Evolutionary conservation across 2,797 vertebrate species (phyloP), one percentile per base, ranked within the genome.

Genomic region (Hybognathus amarus): DNA sequence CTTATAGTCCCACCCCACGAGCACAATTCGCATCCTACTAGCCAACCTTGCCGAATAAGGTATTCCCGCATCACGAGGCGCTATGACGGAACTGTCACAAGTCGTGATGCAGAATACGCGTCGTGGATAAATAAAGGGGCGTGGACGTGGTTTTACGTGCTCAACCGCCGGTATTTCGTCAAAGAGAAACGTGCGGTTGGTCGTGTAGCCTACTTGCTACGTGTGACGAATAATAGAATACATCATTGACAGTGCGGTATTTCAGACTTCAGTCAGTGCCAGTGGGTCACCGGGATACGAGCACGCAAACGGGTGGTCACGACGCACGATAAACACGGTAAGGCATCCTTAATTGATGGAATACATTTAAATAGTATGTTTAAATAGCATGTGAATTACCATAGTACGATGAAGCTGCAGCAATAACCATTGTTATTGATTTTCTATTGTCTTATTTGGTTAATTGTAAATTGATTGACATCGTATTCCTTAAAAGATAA

Each of bases 131-230:
- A 83, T 42, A 11, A 4, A 64, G 33, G n/a, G 54, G 79, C 63
- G 82, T 66, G 61, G 38, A 47, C 30, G 18, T 77, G 78, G 15
- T 74, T 75, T 27, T 33, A 90, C 81, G 88, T 87, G 22, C 30
- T 4, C 22, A 69, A 17, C 27, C 70, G 50, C 10, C 56, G 47
- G 74, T 73, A 20, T 70, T 77, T 85, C 80, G 76, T 82, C 85
- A 87, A 79, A 81, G 78, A 36, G 30, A 47, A 88, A 93, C 92
- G 92, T 94, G 91, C 91, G 73, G 56, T 30, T 90, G n/a, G 71
- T 79, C 91, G 83, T 88, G 90, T 85, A 20, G 18, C 2, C 50
- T 52, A 84, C 20, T 80, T 79, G 24, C 33, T 30, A 47, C 20
- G n/a, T 36, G 75, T 80, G 81, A 79, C 45, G 63, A 24, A 42